Percentiles rank a stretch among this genome's conserved stretches.
These are phyloP conservation scores for Scaptodrosophila latifasciaeformis DNA, from an alignment of 2,888 invertebrate genomes.

Conservation along the genomic window DNA sequence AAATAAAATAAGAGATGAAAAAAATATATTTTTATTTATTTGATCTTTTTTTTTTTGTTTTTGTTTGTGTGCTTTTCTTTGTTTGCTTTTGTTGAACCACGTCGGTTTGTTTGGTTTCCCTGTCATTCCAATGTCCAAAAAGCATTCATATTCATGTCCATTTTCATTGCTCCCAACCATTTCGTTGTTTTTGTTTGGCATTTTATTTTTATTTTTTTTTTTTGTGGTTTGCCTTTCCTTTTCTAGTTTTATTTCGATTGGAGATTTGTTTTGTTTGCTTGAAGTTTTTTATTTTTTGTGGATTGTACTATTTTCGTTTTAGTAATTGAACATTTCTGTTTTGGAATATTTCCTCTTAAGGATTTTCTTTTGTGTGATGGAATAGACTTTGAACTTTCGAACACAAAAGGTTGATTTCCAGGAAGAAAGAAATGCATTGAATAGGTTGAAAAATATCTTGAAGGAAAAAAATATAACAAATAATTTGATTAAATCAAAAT, in stretches of 20 bases:
- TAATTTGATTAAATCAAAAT: too few species aligned
- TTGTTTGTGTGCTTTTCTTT: too few species aligned
- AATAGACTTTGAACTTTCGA: slow-evolving; percentile 22
- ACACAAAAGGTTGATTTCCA: neutral
- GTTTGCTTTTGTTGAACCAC: slow-evolving; percentile 30
- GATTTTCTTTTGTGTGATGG: slow-evolving; percentile 22
- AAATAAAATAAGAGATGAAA: too few species aligned
- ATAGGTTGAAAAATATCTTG: too few species aligned
- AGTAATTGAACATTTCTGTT: slow-evolving; percentile 34
- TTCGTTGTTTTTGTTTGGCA: slow-evolving; percentile 4
- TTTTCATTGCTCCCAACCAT: slow-evolving; percentile 11
- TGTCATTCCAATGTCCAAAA: too few species aligned
- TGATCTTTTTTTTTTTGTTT: slow-evolving; percentile 14
- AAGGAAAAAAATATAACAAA: too few species aligned
- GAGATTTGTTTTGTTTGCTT: slow-evolving; percentile 3
- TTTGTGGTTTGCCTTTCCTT: slow-evolving; percentile 18
- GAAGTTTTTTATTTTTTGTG: slow-evolving; percentile 10
- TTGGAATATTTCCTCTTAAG: slow-evolving; percentile 7
- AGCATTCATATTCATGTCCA: slow-evolving; percentile 26
- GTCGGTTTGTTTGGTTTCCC: too few species aligned
- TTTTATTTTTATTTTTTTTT: slow-evolving; percentile 26
- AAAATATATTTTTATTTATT: too few species aligned
- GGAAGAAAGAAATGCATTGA: too few species aligned
- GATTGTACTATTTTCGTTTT: slow-evolving; percentile 28
- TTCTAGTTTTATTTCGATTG: slow-evolving; percentile 24